These are phyloP conservation scores for Sialis lutaria DNA, from an alignment of 2,888 invertebrate genomes.

Conservation along the genomic window DNA sequence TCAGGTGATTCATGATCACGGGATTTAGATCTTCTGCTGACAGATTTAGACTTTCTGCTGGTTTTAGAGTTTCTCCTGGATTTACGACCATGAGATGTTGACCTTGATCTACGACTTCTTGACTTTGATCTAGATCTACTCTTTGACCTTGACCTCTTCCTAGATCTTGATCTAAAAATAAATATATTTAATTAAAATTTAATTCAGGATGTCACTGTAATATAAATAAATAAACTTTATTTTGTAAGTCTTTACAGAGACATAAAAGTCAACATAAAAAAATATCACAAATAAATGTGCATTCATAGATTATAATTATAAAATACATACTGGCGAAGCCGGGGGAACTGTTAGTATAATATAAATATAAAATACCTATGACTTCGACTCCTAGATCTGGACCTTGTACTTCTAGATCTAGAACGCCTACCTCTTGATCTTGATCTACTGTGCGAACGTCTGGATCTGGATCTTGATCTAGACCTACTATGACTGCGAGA, in stretches of 20 bases:
- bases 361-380: background rate
- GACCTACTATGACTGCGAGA: constrained; percentile 21
- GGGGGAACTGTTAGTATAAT: no score
- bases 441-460: constrained; percentile 11
- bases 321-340: no score
- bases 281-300: no score
- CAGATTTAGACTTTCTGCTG: constrained; percentile 7
- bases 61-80: constrained; percentile 9
- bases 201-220: no score
- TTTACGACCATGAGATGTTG: constrained; percentile 9
- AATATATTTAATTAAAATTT: background rate
- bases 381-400: background rate
- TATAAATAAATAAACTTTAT: no score
- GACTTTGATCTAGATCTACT: constrained; percentile 15
- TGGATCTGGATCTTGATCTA: constrained; percentile 11
- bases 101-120: constrained; percentile 11
- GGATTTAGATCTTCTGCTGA: constrained; percentile 14
- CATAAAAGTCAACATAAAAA: no score
- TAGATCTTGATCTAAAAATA: background rate
- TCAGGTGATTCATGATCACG: constrained; percentile 17
- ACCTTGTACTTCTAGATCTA: constrained; percentile 4
- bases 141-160: constrained; percentile 1
- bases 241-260: no score
- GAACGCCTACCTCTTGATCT: constrained; percentile 13
- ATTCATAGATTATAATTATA: no score